Base-by-base conservation (phyloP, 2,888 invertebrate species). In the Drosophila tripunctata region DNA sequence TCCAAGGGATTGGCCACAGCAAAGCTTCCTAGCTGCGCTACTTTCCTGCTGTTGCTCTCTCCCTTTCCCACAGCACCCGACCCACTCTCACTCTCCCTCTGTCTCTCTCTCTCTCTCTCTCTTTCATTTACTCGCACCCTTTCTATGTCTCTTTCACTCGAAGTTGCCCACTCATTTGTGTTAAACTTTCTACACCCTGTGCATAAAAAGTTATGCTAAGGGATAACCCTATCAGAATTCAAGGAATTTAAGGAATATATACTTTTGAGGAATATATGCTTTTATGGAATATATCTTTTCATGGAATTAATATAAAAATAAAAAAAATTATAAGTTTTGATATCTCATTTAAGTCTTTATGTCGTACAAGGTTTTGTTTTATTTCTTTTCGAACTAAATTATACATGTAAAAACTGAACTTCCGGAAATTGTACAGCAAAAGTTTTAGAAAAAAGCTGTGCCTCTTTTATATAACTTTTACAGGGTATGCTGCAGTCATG, bases 131-230 rank as follows among this genome's bases (percentile, higher is more conserved):
- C 56, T 52, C 57, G 8, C 12, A 47, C 10, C 10, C 61, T 24
- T n/a, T n/a, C 22, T 48, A n/a, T 35, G 35, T 5, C 27, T 27
- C 67, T 35, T 15, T 7, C 17, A n/a, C 36, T 15, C 21, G 27
- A n/a, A 64, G 56, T 71, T 68, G 61, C 60, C 75, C 55, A 80
- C 71, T 63, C 67, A 72, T 77, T 80, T 77, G 68, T 62, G 78
- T 69, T 78, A 64, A 80, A 62, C 72, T 75, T 67, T 50, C 27
- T 50, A 69, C 60, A 70, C 68, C 75, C 58, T 47, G 50, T 54
- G 30, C 57, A 19, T 12, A 24, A 52, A 30, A 21, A 12, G 41
- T 56, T 22, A 7, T n/a, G 5, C 19, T 47, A 38, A n/a, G 38
- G 61, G 22, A 47, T 60, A 27, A 48, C 24, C 19, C 48, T 2